Percentiles rank a stretch among this genome's conserved stretches.
phyloP scores from a whole-genome alignment of 2,113 vertebrate species.

The Clarias magur region DNA sequence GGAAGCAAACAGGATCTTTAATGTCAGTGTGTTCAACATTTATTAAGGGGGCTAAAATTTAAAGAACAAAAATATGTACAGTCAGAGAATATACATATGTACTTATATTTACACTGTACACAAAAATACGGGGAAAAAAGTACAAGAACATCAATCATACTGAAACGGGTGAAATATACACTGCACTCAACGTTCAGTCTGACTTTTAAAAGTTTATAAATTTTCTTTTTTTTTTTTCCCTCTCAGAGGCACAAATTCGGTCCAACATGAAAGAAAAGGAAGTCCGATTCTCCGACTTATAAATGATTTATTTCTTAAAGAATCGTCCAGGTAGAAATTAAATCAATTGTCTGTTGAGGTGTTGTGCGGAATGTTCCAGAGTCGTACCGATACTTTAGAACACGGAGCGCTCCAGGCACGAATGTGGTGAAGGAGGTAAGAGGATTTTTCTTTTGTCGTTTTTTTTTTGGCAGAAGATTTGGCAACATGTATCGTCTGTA shows the following conservation, averaged over 20 bases:
- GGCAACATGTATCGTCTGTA: constrained; percentile 54
- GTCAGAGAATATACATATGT: constrained; percentile 62
- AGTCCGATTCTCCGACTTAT: constrained; percentile 27
- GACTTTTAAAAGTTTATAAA: no score
- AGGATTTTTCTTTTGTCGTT: no score
- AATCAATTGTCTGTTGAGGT: neutral
- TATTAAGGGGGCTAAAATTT: constrained; percentile 66
- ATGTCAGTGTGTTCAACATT: constrained; percentile 65
- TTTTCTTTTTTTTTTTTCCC: neutral
- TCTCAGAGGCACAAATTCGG: constrained; percentile 4
- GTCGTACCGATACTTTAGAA: neutral
- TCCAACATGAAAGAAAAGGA: constrained; percentile 21
- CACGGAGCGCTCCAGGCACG: neutral
- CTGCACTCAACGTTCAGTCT: neutral
- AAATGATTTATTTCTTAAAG: neutral
- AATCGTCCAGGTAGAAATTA: neutral
- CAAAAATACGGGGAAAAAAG: constrained; percentile 51
- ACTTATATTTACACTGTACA: constrained; percentile 76
- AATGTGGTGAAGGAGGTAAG: neutral
- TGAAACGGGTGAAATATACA: constrained; percentile 1
- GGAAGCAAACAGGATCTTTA: constrained; percentile 53
- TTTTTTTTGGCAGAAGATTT: constrained; percentile 1
- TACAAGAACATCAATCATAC: constrained; percentile 10
- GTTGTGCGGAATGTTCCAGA: neutral
- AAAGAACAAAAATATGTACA: constrained; percentile 66